Base-by-base conservation (phyloP, 35 echinoderm and acorn worm species). In the Chiridota heheva region DNA sequence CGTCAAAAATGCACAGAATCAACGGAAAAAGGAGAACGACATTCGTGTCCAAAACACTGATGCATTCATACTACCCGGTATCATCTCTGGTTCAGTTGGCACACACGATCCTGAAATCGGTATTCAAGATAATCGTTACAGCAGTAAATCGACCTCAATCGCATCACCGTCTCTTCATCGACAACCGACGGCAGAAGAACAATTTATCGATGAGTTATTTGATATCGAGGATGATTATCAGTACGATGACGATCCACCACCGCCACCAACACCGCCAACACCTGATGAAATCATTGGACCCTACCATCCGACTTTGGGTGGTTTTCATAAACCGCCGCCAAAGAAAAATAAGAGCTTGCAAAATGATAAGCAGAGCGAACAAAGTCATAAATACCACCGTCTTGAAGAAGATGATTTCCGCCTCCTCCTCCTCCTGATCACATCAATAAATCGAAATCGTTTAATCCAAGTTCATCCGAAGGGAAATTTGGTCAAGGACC, bases 71-170 rank as follows among this genome's bases (percentile, higher is more conserved):
- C n/a, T n/a, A n/a, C n/a, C n/a, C n/a, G n/a, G n/a, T n/a, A n/a
- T n/a, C n/a, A n/a, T n/a, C n/a, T n/a, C n/a, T n/a, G n/a, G n/a
- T n/a, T n/a, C n/a, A n/a, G n/a, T n/a, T n/a, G n/a, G n/a, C n/a
- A n/a, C n/a, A n/a, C 20, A 31, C 28, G 75, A 78, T 41, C 49
- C 75, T 29, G 75, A 78, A 7, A 37, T 78, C 51, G 75, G 75
- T 78, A 78, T 78, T 60, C 75, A 49, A 24, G 75, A 49, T 7
- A 57, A 78, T 33, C 58, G 62, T 58, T 78, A 78, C 46, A 78
- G 75, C 75, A 78, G 75, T 42, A 49, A 57, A 5, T 49, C 75
- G 0, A 78, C 75, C 5, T 78, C 75, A 20, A 31, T 40, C 12
- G 75, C 75, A 20, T 78, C 75, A 33, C 51, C 51, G 17, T 60